Evolutionary conservation across 2,888 invertebrate species (phyloP).

Genomic region (Tipula confusa): DNA sequence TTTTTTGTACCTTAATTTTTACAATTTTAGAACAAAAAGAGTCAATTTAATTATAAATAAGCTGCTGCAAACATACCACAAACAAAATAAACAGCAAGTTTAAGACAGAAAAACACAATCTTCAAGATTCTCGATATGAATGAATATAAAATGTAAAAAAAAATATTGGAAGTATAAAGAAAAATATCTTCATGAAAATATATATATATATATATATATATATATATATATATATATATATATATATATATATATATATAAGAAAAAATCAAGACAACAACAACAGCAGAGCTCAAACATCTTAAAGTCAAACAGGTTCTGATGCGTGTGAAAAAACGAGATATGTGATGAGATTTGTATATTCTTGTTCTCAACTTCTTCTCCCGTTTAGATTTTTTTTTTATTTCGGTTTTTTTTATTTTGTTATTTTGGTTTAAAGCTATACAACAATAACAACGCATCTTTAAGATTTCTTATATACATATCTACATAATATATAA

Average conservation of each 20-base stretch:
- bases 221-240: not conserved
- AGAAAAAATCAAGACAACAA: constrained; percentile 8
- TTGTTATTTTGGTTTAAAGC: constrained; percentile 21
- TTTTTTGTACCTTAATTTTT: not conserved
- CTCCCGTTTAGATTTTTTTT: constrained; percentile 29
- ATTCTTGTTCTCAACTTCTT: constrained; percentile 30
- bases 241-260: not conserved
- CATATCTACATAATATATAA: not conserved
- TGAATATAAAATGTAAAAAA: not conserved
- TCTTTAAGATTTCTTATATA: not conserved
- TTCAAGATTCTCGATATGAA: constrained; percentile 20
- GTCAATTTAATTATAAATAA: not conserved
- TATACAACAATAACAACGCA: not conserved
- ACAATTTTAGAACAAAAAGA: not conserved
- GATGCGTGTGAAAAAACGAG: constrained; percentile 30
- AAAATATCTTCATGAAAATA: not conserved
- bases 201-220: not conserved
- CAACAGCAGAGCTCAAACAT: not conserved
- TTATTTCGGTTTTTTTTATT: not conserved
- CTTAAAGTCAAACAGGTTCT: constrained; percentile 28
- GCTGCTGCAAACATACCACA: not conserved
- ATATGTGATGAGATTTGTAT: constrained; percentile 30
- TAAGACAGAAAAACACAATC: not conserved
- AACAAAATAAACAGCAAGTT: not conserved
- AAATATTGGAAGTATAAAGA: constrained; percentile 20